phyloP scores from a whole-genome alignment of 2,888 invertebrate species.

The Drosophila atripex region DNA sequence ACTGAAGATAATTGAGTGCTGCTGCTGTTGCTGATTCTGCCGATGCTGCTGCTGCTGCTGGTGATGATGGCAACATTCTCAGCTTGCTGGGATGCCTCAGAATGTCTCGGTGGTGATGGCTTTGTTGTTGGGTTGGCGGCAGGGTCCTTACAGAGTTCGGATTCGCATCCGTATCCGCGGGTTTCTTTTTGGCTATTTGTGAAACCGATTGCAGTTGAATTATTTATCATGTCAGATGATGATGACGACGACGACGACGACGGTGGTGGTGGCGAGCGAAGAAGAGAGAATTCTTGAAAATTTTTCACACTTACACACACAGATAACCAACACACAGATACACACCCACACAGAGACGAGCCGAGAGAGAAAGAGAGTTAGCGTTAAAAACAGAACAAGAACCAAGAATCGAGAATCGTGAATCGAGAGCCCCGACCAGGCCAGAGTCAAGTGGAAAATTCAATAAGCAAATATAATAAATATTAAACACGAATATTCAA shows the following conservation, averaged over 20 bases:
- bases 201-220: slow-evolving; percentile 76
- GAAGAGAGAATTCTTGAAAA: slow-evolving; percentile 76
- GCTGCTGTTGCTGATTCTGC: slow-evolving; percentile 42
- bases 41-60: slow-evolving; percentile 8
- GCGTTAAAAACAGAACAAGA: slow-evolving; percentile 58
- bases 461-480: slow-evolving; percentile 73
- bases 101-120: slow-evolving; percentile 40
- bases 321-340: slow-evolving; percentile 44
- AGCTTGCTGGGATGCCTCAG: slow-evolving; percentile 32
- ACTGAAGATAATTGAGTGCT: slow-evolving; percentile 82
- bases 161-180: slow-evolving; percentile 35
- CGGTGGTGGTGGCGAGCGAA: slow-evolving; percentile 39
- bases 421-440: too few relatives aligned
- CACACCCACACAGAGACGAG: slow-evolving; percentile 37
- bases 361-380: slow-evolving; percentile 15
- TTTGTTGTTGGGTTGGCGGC: slow-evolving; percentile 8
- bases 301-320: slow-evolving; percentile 69
- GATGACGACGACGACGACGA: slow-evolving; percentile 27
- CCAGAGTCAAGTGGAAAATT: slow-evolving; percentile 65
- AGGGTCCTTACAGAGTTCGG: slow-evolving; percentile 27
- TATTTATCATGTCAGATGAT: slow-evolving; percentile 77
- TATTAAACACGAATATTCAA: slow-evolving; percentile 63
- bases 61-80: slow-evolving; percentile 41
- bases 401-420: slow-evolving; percentile 22
- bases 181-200: slow-evolving; percentile 68